Percentiles rank a stretch among this genome's conserved stretches.
Evolutionary conservation across 2,113 vertebrate genomes (phyloP).

Genomic region (Sylvilagus bachmani): DNA sequence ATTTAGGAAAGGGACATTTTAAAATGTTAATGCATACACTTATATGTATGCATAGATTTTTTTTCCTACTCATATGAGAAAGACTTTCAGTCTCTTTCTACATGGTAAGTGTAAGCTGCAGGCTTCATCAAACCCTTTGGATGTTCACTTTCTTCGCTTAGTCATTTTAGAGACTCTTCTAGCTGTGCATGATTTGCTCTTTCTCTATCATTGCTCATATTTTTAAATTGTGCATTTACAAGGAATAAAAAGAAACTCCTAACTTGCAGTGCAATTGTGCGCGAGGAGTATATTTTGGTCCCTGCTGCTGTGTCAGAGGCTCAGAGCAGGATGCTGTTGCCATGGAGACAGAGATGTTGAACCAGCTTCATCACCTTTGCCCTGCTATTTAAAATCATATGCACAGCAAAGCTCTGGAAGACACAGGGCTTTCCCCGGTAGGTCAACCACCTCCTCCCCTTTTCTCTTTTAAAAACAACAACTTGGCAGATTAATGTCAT

Average conservation of each 20-base stretch:
- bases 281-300: constrained; percentile 82
- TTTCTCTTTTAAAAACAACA: constrained; percentile 83
- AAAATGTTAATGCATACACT: constrained; percentile 51
- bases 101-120: constrained; percentile 39
- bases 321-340: constrained; percentile 88
- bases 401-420: constrained; percentile 76
- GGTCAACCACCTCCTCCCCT: constrained; percentile 70
- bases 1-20: constrained; percentile 63
- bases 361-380: constrained; percentile 89
- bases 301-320: constrained; percentile 87
- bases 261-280: constrained; percentile 82
- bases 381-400: constrained; percentile 84
- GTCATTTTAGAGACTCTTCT: constrained; percentile 75
- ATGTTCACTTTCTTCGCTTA: constrained; percentile 74
- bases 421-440: constrained; percentile 75
- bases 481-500: constrained; percentile 83
- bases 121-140: constrained; percentile 63
- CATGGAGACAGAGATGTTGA: constrained; percentile 88
- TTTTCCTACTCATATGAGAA: constrained; percentile 12
- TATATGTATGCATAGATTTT: constrained; percentile 29
- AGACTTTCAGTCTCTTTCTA: constrained; percentile 48
- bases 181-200: constrained; percentile 70
- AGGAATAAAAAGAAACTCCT: constrained; percentile 79
- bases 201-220: constrained; percentile 68
- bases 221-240: constrained; percentile 68